Evolutionary conservation across 2,113 vertebrate species (phyloP), one percentile per base, ranked within the genome.

Genomic region (Cyprinodon variegatus): DNA sequence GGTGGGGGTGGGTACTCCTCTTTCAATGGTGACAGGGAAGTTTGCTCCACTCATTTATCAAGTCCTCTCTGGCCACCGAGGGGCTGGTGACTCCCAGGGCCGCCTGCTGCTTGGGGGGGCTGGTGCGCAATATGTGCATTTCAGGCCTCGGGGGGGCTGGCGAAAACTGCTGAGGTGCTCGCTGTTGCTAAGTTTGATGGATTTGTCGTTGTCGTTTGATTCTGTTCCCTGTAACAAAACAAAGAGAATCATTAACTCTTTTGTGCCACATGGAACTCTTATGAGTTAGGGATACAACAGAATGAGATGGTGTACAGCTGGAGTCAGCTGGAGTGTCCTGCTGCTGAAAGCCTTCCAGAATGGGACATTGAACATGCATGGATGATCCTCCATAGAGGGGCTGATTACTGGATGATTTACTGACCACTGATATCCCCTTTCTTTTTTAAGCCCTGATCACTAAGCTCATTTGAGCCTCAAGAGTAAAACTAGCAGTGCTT

Each of bases 211-310:
- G 94, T 96, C 95, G 95, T 94, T 94, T 94, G 90, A 92, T 94
- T 91, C 89, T 72, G 70, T 90, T 93, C 89, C 88, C 88, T 86
- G 83, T 90, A 86, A 94, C 93, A 89, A 93, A 94, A 96, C 94
- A 96, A 96, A 96, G 93, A 94, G 94, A 94, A 96, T 95, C 93
- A 96, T 97, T 96, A 96, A 95, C 95, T 96, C 95, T 95, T 96
- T 96, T 96, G 93, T 96, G 94, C 93, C 93, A 94, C 93, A 93
- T 92, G 91, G 93, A 93, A 94, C 94, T 95, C 96, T 96, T 95
- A 96, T 94, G 93, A 94, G 91, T 93, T 94, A 85, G 89, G 94
- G 93, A 96, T 95, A 94, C 95, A 95, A 94, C 94, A 95, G 92
- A 94, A 95, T 91, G 94, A 93, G 93, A 93, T 91, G 93, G 94